A percentile compares a stretch with the other conserved stretches of the same genome.
These are phyloP conservation scores for Ormia ochracea DNA, from an alignment of 2,888 invertebrate species.

Conservation along the genomic window DNA sequence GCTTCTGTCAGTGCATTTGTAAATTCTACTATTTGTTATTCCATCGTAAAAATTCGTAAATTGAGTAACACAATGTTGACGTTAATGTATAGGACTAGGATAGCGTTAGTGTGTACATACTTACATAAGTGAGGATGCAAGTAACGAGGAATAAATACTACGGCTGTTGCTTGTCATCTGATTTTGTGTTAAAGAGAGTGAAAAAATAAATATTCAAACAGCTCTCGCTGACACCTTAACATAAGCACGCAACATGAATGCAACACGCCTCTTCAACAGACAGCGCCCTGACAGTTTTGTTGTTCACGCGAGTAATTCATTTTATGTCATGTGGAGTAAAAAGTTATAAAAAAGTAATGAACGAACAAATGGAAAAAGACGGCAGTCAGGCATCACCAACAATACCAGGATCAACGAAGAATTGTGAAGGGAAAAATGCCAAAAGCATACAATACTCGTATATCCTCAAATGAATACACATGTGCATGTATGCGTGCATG, in stretches of 20 bases:
- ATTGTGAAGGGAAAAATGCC: slow-evolving; percentile 57
- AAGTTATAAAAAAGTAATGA: slow-evolving; percentile 50
- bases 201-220: slow-evolving; percentile 68
- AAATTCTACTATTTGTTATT: slow-evolving; percentile 50
- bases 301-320: slow-evolving; percentile 76
- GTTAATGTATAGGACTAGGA: slow-evolving; percentile 36
- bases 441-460: slow-evolving; percentile 55
- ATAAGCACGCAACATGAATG: slow-evolving; percentile 65
- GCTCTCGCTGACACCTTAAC: slow-evolving; percentile 70
- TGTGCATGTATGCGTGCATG: not conserved
- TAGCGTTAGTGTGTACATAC: not conserved
- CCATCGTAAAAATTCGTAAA: slow-evolving; percentile 19
- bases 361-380: slow-evolving; percentile 29
- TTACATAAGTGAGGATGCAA: not conserved
- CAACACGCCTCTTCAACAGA: slow-evolving; percentile 70
- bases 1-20: slow-evolving; percentile 61
- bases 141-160: slow-evolving; percentile 9
- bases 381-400: slow-evolving; percentile 49
- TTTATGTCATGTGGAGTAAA: slow-evolving; percentile 67
- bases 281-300: slow-evolving; percentile 75
- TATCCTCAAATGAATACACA: not conserved
- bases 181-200: slow-evolving; percentile 26
- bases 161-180: slow-evolving; percentile 62
- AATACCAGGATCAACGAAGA: slow-evolving; percentile 60
- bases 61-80: slow-evolving; percentile 31